Base-by-base conservation (phyloP, 2,888 invertebrate genomes). In the Lasius fuliginosus region DNA sequence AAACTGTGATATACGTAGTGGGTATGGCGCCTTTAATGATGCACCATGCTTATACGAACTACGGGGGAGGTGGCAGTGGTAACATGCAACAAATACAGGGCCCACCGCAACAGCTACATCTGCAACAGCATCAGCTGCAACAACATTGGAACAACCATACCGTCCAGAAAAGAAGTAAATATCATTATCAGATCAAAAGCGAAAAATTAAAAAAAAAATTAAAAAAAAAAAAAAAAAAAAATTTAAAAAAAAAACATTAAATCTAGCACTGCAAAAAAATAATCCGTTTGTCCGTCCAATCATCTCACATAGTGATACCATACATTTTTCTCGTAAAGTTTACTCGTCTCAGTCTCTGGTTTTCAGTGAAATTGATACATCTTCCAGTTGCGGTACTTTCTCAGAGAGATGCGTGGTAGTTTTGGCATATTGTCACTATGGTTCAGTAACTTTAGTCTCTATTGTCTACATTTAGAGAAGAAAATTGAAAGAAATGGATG, bases 1-100 rank as follows among this genome's bases (percentile, higher is more conserved):
- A 58, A 73, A 93, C 89, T 93, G 88, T 93, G 91, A 92, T 91
- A 93, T 92, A 91, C 93, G 94, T 95, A 95, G 95, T 95, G 95
- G 94, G 95, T 95, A 95, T 95, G 95, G 94, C 95, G 94, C 94
- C 95, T 94, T 92, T 95, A 95, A 95, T 95, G 95, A 95, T 95
- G 95, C 95, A 95, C 95, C 95, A 95, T 95, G 95, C 96, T 95
- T 96, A 95, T 96, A 95, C 95, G 95, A 95, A 95, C 96, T 96
- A 95, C 95, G 95, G 96, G 95, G 95, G 95, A 95, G 95, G 95
- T 95, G 95, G 95, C 95, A 95, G 95, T 95, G 96, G 96, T 96
- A 94, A 94, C 94, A 93, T 94, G 92, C 94, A 94, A 94, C 94
- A 94, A 94, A 94, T 94, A 95, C 96, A 95, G 95, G 95, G 95